These are phyloP conservation scores for Agrilus biguttatus DNA, from an alignment of 2,888 invertebrate genomes.

Conservation along the genomic window DNA sequence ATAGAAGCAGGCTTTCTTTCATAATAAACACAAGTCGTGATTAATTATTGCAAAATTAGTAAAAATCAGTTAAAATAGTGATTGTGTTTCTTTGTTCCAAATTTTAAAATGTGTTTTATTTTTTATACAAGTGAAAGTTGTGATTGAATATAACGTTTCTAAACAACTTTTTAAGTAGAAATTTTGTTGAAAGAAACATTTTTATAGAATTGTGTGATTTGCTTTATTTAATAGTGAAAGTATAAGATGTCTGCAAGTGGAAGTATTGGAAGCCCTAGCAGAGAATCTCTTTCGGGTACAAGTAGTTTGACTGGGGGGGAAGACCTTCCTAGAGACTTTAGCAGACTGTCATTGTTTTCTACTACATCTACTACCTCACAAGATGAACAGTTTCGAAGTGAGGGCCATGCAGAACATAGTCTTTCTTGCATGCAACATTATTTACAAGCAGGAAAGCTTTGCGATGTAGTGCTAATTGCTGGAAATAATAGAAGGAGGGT, in stretches of 20 bases:
- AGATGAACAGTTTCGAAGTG: slow-evolving; percentile 63
- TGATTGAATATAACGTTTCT: too few relatives aligned
- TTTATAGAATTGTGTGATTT: neutral
- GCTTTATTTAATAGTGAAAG: neutral
- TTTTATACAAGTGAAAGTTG: too few relatives aligned
- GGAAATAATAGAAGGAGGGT: slow-evolving; percentile 48
- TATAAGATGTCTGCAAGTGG: slow-evolving; percentile 14
- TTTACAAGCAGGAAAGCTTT: slow-evolving; percentile 66
- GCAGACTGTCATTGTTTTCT: slow-evolving; percentile 50
- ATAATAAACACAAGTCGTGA: too few relatives aligned
- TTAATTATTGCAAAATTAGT: too few relatives aligned
- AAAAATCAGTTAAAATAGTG: too few relatives aligned
- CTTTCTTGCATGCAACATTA: slow-evolving; percentile 72
- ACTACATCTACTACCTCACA: slow-evolving; percentile 43
- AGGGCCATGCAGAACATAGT: slow-evolving; percentile 69
- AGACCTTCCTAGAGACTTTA: slow-evolving; percentile 50
- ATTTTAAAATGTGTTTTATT: too few relatives aligned
- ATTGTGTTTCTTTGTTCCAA: too few relatives aligned
- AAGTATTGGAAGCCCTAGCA: slow-evolving; percentile 24
- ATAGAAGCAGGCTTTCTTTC: too few relatives aligned
- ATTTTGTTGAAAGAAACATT: neutral
- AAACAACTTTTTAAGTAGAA: too few relatives aligned
- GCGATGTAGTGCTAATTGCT: slow-evolving; percentile 77
- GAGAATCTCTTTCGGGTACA: slow-evolving; percentile 23
- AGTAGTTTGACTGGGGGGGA: slow-evolving; percentile 26